phyloP scores from a whole-genome alignment of 2,113 vertebrate genomes.

The Labeo rohita region DNA sequence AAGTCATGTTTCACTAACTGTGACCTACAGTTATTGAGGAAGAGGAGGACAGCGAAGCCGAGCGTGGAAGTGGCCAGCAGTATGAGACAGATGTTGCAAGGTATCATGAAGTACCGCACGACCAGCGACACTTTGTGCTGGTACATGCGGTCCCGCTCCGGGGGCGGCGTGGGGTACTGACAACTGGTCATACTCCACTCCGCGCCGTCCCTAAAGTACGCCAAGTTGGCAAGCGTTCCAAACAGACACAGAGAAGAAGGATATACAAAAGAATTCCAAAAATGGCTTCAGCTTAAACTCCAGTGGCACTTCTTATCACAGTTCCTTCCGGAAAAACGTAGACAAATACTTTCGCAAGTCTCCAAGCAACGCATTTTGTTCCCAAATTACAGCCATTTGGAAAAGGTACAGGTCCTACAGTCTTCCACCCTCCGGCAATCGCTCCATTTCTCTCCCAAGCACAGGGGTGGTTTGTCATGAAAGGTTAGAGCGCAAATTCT shows the following conservation, averaged over 20 bases:
- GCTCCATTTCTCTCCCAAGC: slow-evolving; percentile 67
- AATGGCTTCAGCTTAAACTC: slow-evolving; percentile 65
- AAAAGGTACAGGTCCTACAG: slow-evolving; percentile 58
- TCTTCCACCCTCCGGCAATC: slow-evolving; percentile 65
- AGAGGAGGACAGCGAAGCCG: slow-evolving; percentile 92
- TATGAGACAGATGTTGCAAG: slow-evolving; percentile 97
- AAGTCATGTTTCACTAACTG: slow-evolving; percentile 34
- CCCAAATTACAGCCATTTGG: slow-evolving; percentile 69
- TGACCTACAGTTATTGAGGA: slow-evolving; percentile 97
- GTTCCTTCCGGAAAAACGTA: slow-evolving; percentile 65
- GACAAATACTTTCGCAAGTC: slow-evolving; percentile 65
- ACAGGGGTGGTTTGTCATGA: slow-evolving; percentile 42
- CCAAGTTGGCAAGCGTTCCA: slow-evolving; percentile 55
- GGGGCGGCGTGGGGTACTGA: slow-evolving; percentile 80
- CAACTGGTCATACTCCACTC: slow-evolving; percentile 89
- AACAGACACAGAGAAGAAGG: slow-evolving; percentile 45
- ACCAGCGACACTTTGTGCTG: slow-evolving; percentile 93
- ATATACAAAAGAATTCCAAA: slow-evolving; percentile 41
- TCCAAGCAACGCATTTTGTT: slow-evolving; percentile 73
- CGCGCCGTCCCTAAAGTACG: slow-evolving; percentile 70
- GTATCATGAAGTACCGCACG: slow-evolving; percentile 96
- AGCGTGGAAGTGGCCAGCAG: slow-evolving; percentile 92
- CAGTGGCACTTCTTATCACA: slow-evolving; percentile 56
- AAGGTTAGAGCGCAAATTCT: slow-evolving; percentile 21
- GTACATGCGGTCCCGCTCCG: slow-evolving; percentile 85